Evolutionary conservation across 64 coral and sea anemone genomes (phyloP).

Genomic region (Cladopsammia gracilis): DNA sequence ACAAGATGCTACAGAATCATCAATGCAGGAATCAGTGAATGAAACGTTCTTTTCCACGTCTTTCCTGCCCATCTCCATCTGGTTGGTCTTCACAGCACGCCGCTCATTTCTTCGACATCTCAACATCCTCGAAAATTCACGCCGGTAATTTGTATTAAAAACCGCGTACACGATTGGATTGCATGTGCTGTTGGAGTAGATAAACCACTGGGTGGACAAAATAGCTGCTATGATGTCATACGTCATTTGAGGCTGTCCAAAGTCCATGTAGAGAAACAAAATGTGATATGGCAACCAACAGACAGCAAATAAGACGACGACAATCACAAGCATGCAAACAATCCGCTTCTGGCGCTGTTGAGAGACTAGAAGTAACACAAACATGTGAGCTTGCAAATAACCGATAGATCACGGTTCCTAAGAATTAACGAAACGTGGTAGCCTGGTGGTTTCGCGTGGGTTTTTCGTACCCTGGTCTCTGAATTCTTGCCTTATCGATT

Average conservation of each 20-base stretch:
- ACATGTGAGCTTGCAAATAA: not conserved
- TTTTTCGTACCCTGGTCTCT: no score
- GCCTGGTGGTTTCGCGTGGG: no score
- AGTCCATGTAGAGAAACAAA: conserved; percentile 66
- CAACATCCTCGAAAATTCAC: conserved; percentile 52
- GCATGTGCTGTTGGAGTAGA: conserved; percentile 81
- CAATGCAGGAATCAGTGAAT: not conserved
- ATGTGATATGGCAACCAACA: conserved; percentile 85
- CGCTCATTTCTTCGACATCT: not conserved
- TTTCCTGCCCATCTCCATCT: no score
- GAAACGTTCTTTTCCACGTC: not conserved
- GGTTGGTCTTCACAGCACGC: not conserved
- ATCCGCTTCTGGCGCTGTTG: conserved; percentile 59
- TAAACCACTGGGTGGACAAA: conserved; percentile 78
- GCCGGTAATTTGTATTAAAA: conserved; percentile 68
- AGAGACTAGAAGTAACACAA: conserved; percentile 17
- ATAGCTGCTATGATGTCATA: conserved; percentile 52
- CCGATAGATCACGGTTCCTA: no score
- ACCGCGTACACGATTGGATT: conserved; percentile 73
- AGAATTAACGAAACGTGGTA: no score
- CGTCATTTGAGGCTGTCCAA: conserved; percentile 6
- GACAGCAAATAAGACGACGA: conserved; percentile 67
- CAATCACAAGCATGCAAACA: conserved; percentile 66
- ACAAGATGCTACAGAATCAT: not conserved
- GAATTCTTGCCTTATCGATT: no score